phyloP scores from a whole-genome alignment of 2,888 invertebrate genomes.

The Sipunculus nudus region DNA sequence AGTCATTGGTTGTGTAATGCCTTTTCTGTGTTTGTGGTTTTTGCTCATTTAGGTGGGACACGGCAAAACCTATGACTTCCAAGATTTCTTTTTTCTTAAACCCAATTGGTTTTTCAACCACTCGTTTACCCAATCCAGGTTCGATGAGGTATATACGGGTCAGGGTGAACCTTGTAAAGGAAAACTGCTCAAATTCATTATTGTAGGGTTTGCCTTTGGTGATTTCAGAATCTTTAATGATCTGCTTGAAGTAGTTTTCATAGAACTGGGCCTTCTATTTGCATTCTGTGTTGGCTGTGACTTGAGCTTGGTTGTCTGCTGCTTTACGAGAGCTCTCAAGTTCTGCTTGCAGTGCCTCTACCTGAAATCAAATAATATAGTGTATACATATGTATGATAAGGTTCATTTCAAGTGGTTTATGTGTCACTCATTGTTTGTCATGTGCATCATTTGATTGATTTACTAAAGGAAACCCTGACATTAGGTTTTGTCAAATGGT shows the following conservation, averaged over 20 bases:
- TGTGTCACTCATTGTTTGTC: too few species aligned
- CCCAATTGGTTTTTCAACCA: conserved; percentile 82
- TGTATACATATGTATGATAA: too few species aligned
- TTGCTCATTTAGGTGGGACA: conserved; percentile 71
- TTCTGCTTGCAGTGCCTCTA: too few species aligned
- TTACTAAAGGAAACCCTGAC: too few species aligned
- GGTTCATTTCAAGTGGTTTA: too few species aligned
- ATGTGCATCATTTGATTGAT: too few species aligned
- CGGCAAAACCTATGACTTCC: conserved; percentile 75
- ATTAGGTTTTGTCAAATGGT: too few species aligned
- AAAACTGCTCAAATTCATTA: conserved; percentile 80
- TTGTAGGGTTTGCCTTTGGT: conserved; percentile 73
- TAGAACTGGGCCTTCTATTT: conserved; percentile 6
- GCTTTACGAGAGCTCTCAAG: too few species aligned
- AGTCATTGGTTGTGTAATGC: conserved; percentile 75
- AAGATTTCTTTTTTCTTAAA: conserved; percentile 77
- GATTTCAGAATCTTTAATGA: conserved; percentile 41
- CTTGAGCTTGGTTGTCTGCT: conserved; percentile 26
- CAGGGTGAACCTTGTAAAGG: conserved; percentile 78
- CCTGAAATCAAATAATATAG: too few species aligned
- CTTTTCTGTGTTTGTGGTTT: conserved; percentile 16
- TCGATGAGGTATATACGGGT: conserved; percentile 78
- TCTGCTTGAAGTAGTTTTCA: conserved; percentile 18
- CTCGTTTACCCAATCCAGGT: conserved; percentile 78
- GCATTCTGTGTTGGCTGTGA: neutral